phyloP scores from a whole-genome alignment of 2,888 invertebrate species.

The Drosophila barbarae region DNA sequence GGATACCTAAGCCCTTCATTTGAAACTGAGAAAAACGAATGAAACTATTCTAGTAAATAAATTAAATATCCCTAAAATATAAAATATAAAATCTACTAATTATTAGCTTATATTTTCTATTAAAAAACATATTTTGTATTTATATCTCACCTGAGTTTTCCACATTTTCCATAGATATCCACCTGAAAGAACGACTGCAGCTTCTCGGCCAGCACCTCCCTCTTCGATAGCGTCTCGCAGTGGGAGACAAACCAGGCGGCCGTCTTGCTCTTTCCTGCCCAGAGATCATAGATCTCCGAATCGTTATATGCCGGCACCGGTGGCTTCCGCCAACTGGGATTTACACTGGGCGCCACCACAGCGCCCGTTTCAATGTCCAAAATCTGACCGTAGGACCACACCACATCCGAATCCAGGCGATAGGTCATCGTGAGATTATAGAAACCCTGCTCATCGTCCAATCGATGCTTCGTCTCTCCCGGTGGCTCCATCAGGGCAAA shows the following conservation, averaged over 20 bases:
- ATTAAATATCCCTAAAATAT: background rate
- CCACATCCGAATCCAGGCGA: constrained; percentile 81
- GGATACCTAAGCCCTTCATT: too few species aligned
- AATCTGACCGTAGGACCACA: constrained; percentile 79
- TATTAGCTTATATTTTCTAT: background rate
- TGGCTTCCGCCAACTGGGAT: constrained; percentile 69
- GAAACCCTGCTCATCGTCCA: constrained; percentile 78
- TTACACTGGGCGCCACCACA: constrained; percentile 68
- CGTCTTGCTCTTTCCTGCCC: constrained; percentile 80
- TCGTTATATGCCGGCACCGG: constrained; percentile 51
- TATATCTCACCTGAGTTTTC: constrained; percentile 75
- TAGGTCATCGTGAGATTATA: constrained; percentile 83
- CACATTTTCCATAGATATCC: constrained; percentile 84
- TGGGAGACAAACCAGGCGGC: constrained; percentile 83
- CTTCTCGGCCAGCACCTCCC: constrained; percentile 80
- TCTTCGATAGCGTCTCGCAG: constrained; percentile 80
- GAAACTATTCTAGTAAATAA: background rate
- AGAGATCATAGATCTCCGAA: constrained; percentile 45
- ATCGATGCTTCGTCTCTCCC: constrained; percentile 76
- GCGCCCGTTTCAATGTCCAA: constrained; percentile 64
- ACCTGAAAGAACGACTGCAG: constrained; percentile 82
- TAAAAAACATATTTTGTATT: background rate
- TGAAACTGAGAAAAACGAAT: background rate
- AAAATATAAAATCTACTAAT: background rate
- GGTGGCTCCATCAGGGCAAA: constrained; percentile 81